Evolutionary conservation across 1,140 invertebrate species (phyloP).

Genomic region (Scaptodrosophila lebanonensis): DNA sequence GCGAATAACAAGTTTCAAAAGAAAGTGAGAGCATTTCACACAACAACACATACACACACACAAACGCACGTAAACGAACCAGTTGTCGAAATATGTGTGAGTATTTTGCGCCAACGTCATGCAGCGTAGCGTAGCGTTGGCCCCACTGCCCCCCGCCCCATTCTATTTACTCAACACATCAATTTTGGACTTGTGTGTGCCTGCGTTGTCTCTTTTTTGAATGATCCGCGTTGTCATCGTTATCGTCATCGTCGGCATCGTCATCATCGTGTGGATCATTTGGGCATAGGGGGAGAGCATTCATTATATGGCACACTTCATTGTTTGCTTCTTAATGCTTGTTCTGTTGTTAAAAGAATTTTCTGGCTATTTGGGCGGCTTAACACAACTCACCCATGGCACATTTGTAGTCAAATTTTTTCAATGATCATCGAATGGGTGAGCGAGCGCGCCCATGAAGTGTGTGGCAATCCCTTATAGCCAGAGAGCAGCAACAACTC

Average conservation of each 20-base stretch:
- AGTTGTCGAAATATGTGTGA: conserved; percentile 2
- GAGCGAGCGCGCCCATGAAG: no score
- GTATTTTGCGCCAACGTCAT: conserved; percentile 9
- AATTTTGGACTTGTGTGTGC: not conserved
- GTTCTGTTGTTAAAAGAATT: no score
- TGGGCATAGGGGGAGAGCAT: no score
- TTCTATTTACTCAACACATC: not conserved
- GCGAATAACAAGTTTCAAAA: conserved; percentile 75
- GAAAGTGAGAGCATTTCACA: conserved; percentile 73
- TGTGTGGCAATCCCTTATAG: no score
- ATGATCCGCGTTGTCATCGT: conserved; percentile 33
- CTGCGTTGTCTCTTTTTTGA: conserved; percentile 19
- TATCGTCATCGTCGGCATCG: conserved; percentile 36
- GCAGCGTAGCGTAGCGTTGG: conserved; percentile 10
- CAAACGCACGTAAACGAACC: conserved; percentile 23
- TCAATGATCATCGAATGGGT: no score
- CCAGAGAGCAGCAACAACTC: no score
- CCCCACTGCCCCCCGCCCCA: conserved; percentile 4
- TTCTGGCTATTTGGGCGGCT: no score
- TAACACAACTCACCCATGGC: no score
- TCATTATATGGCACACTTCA: no score
- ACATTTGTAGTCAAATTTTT: no score
- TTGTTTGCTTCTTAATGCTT: conserved; percentile 41
- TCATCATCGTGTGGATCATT: no score
- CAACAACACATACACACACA: conserved; percentile 10